These are phyloP conservation scores for Cremastinae sp. DNA, from an alignment of 2,888 invertebrate genomes.

Conservation along the genomic window DNA sequence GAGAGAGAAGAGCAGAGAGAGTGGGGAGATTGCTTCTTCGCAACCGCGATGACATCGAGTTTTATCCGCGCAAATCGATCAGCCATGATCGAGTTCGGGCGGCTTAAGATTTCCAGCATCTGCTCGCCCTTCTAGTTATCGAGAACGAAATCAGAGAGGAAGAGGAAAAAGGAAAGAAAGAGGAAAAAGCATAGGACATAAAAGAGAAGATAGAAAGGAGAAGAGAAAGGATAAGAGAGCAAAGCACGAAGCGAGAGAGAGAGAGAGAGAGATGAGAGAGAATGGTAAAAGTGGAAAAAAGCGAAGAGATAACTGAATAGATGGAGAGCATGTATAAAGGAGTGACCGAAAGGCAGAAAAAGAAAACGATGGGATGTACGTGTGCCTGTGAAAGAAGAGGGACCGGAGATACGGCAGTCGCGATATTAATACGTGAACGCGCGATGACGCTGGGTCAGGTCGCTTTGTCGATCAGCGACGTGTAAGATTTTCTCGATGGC, in stretches of 20 bases:
- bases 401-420: slow-evolving; percentile 52
- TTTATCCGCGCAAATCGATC: slow-evolving; percentile 57
- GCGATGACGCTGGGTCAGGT: slow-evolving; percentile 66
- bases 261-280: too few species aligned
- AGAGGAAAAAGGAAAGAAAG: slow-evolving; percentile 12
- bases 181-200: too few species aligned
- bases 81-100: slow-evolving; percentile 56
- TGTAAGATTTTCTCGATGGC: slow-evolving; percentile 72
- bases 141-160: background rate
- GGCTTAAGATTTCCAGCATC: slow-evolving; percentile 54
- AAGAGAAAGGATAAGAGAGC: too few species aligned
- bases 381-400: slow-evolving; percentile 48
- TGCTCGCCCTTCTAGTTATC: slow-evolving; percentile 10
- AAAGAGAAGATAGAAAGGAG: slow-evolving; percentile 38
- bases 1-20: slow-evolving; percentile 13
- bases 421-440: slow-evolving; percentile 74
- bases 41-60: slow-evolving; percentile 52
- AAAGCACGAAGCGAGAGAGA: slow-evolving; percentile 51
- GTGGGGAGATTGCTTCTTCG: slow-evolving; percentile 6
- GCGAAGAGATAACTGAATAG: slow-evolving; percentile 17
- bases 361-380: background rate
- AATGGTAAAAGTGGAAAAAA: slow-evolving; percentile 61
- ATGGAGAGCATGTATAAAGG: slow-evolving; percentile 23
- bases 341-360: slow-evolving; percentile 45
- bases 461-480: slow-evolving; percentile 77